Conservation (phyloP, 2,797 vertebrate species). For the Crocodylus rhombifer region DNA sequence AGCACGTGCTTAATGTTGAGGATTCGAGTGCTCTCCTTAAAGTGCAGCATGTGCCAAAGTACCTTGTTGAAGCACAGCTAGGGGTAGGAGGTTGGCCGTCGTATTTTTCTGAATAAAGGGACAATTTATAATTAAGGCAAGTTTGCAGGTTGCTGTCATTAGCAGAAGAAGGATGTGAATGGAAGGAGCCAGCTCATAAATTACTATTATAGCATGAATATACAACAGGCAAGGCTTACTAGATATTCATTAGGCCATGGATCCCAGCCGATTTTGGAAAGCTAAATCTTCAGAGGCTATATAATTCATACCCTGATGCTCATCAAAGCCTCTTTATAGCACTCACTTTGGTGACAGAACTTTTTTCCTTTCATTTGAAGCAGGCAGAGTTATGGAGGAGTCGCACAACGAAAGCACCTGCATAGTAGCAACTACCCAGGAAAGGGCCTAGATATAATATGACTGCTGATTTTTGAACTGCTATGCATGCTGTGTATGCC, state of each 20-base stretch:
- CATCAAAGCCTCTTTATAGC: slow-evolving; percentile 71
- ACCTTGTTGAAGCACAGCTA: slow-evolving; percentile 2
- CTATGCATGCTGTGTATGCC: slow-evolving; percentile 78
- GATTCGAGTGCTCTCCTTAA: slow-evolving; percentile 22
- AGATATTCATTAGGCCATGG: slow-evolving; percentile 62
- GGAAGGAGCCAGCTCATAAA: slow-evolving; percentile 49
- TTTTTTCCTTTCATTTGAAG: slow-evolving; percentile 28
- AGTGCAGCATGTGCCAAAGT: slow-evolving; percentile 18
- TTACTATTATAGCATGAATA: slow-evolving; percentile 61
- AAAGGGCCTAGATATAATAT: slow-evolving; percentile 70
- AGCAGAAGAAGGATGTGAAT: slow-evolving; percentile 25
- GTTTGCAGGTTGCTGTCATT: slow-evolving; percentile 21
- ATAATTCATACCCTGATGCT: slow-evolving; percentile 66
- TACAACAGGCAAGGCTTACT: slow-evolving; percentile 50
- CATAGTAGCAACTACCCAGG: slow-evolving; percentile 53
- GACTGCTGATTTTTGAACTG: slow-evolving; percentile 77
- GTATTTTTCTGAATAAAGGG: slow-evolving; percentile 41
- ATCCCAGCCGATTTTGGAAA: slow-evolving; percentile 48
- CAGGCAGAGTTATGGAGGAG: slow-evolving; percentile 51
- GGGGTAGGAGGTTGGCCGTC: background rate
- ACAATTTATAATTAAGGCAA: slow-evolving; percentile 20
- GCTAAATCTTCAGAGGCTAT: slow-evolving; percentile 66
- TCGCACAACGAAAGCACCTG: slow-evolving; percentile 43
- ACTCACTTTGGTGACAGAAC: slow-evolving; percentile 69
- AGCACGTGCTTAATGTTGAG: slow-evolving; percentile 22